These are phyloP conservation scores for Agrypnus murinus DNA, from an alignment of 2,888 invertebrate genomes.

Conservation along the genomic window DNA sequence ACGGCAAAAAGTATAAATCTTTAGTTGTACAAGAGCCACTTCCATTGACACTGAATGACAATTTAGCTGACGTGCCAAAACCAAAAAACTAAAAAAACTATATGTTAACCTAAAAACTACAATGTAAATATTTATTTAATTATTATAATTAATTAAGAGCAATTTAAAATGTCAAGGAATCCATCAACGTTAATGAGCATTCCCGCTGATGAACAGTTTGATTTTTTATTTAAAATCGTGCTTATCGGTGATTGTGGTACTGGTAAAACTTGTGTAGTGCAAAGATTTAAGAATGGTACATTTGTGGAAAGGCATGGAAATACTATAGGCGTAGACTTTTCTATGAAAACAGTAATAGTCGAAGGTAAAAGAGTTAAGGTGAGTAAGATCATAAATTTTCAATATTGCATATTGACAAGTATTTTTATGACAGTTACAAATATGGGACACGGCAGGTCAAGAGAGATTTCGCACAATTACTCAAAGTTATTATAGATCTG, in stretches of 20 bases:
- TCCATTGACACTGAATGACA: no score
- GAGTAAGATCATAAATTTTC: constrained; percentile 58
- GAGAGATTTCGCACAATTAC: constrained; percentile 97
- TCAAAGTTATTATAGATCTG: constrained; percentile 97
- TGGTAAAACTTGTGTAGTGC: constrained; percentile 96
- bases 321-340: constrained; percentile 98
- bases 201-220: constrained; percentile 87
- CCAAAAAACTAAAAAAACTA: background rate
- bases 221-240: constrained; percentile 96
- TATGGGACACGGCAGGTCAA: constrained; percentile 98
- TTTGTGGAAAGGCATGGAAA: constrained; percentile 96
- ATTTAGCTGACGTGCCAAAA: no score
- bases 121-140: constrained; percentile 32
- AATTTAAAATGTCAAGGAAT: constrained; percentile 81
- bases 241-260: constrained; percentile 93
- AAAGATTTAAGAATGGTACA: constrained; percentile 95
- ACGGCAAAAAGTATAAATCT: no score
- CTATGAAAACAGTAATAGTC: constrained; percentile 96
- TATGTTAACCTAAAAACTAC: constrained; percentile 30
- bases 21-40: no score
- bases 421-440: constrained; percentile 83
- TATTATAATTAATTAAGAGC: background rate
- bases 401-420: background rate
- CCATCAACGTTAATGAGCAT: constrained; percentile 85
- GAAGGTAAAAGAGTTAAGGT: constrained; percentile 98